Percentiles rank a stretch among this genome's conserved stretches.
Evolutionary conservation across 2,797 vertebrate genomes (phyloP).

Genomic region (Catharus ustulatus): DNA sequence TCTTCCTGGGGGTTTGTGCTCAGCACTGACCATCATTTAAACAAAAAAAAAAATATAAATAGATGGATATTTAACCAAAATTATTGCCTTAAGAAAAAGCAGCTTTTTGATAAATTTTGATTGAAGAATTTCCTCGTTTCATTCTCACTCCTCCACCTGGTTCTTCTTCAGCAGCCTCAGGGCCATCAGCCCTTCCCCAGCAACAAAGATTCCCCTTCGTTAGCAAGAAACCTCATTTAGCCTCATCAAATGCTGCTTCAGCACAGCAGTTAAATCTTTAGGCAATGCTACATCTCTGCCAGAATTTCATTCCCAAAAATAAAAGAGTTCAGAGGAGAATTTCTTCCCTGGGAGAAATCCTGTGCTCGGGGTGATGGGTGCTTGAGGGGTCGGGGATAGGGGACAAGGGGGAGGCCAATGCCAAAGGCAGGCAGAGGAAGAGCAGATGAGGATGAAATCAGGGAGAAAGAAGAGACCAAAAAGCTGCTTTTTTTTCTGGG

Average conservation of each 20-base stretch:
- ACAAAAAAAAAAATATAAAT: background rate
- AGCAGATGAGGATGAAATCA: background rate
- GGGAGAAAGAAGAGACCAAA: background rate
- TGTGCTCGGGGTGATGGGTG: fast-evolving
- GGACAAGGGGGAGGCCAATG: background rate
- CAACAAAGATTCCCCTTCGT: background rate
- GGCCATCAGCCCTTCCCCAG: background rate
- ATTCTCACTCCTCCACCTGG: background rate
- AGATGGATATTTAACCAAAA: background rate
- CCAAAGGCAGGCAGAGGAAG: background rate
- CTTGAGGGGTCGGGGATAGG: fast-evolving
- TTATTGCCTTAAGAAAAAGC: background rate
- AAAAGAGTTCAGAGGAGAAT: background rate
- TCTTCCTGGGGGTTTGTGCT: background rate
- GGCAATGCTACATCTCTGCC: background rate
- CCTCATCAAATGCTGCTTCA: background rate
- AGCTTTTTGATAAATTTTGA: background rate
- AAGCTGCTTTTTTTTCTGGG: background rate
- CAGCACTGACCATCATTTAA: background rate
- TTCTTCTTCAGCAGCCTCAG: background rate
- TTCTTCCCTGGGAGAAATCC: background rate
- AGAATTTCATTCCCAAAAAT: background rate
- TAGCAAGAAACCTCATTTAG: background rate
- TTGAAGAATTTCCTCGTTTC: background rate
- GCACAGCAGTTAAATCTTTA: background rate